Percentiles rank a stretch among this genome's conserved stretches.
Evolutionary conservation across 2,113 vertebrate species (phyloP).

Genomic region (Amphiprion percula): DNA sequence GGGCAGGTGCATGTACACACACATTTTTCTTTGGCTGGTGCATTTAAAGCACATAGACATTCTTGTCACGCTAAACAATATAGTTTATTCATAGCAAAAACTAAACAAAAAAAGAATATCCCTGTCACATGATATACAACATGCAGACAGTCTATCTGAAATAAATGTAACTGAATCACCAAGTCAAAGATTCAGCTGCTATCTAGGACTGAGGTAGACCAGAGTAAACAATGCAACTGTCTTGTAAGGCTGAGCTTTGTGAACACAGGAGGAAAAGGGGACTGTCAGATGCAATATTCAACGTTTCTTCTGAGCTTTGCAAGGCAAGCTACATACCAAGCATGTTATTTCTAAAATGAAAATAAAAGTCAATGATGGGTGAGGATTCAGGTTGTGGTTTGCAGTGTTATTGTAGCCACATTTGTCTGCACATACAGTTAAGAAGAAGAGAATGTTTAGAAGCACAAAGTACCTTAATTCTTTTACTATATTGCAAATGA

Average conservation of each 20-base stretch:
- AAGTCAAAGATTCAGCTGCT: too few relatives aligned
- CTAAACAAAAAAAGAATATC: background rate
- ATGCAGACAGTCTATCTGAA: too few relatives aligned
- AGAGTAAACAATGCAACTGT: too few relatives aligned
- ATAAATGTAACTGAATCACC: too few relatives aligned
- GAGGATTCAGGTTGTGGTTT: conserved; percentile 11
- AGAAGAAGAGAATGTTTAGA: background rate
- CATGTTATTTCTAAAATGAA: conserved; percentile 17
- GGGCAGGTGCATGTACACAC: background rate
- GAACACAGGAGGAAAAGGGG: too few relatives aligned
- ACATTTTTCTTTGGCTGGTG: background rate
- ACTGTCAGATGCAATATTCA: background rate
- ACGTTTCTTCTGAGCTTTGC: conserved; percentile 4
- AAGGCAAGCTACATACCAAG: background rate
- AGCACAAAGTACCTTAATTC: conserved; percentile 6
- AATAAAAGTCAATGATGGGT: conserved; percentile 11
- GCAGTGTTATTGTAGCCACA: conserved; percentile 14
- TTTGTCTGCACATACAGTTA: background rate
- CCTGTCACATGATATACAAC: too few relatives aligned
- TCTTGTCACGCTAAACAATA: background rate
- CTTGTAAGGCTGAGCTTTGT: too few relatives aligned
- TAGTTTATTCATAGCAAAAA: conserved; percentile 12
- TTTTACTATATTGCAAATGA: conserved; percentile 1
- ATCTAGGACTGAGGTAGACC: too few relatives aligned
- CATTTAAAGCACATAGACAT: background rate